Evolutionary conservation across 2,113 vertebrate species (phyloP), one percentile per base, ranked within the genome.

Genomic region (Archilochus colubris): DNA sequence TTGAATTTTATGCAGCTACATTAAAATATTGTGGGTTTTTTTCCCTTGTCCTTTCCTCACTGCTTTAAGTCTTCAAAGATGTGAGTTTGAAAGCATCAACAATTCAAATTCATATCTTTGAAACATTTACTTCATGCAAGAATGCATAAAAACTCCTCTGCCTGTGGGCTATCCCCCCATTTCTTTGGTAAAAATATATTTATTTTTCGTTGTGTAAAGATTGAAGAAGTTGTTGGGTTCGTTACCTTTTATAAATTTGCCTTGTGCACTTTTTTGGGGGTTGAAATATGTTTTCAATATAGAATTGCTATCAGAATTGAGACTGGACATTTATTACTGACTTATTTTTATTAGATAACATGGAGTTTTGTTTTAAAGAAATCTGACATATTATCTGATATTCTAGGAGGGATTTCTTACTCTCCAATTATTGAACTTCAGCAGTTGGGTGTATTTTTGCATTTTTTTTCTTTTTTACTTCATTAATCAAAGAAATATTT

Each of bases 31-130:
- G 2, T 5, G 0, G 0, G 8, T n/a, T 51, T 73, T 76, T 69
- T 94, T 93, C 14, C 50, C 70, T 82, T 84, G 73, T 86, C 31
- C 10, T 88, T 19, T 75, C 53, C 75, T 93, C 43, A 31, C 50
- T 54, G 61, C 82, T 88, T 86, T 84, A 91, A 72, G 72, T 64
- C 86, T 73, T 95, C 82, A 82, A 89, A 94, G 86, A 75, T 79
- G 85, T 0, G 44, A 89, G 44, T 92, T 80, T 77, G 69, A 91
- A 95, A 89, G 48, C 43, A 22, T 72, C 54, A 63, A 30, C 61
- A 63, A 27, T 73, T 93, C 81, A 63, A 82, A 92, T 64, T 93
- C 86, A 80, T 95, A 46, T 80, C 90, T 91, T 88, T 95, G 92
- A 91, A 89, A 68, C n/a, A 31, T 66, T 85, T 84, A 19, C 43